phyloP scores from a whole-genome alignment of 2,797 vertebrate genomes.

The Sebastes nivosus region DNA sequence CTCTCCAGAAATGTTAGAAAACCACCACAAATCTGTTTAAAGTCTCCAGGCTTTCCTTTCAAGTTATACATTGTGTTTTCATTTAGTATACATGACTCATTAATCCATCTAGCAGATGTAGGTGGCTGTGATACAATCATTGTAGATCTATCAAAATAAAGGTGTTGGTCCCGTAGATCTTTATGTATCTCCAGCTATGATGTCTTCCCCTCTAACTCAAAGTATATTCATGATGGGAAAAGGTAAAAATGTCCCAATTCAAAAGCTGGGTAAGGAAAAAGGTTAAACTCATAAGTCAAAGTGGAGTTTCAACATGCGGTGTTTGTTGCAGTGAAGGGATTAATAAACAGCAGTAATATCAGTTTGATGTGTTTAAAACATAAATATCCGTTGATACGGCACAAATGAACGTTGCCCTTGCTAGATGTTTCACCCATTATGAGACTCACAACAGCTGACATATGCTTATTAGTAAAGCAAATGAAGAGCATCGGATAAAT shows the following conservation, averaged over 20 bases:
- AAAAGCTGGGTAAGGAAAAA: background rate
- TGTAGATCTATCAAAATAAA: background rate
- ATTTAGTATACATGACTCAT: background rate
- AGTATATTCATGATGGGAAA: background rate
- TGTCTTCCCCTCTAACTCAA: background rate
- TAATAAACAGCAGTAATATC: background rate
- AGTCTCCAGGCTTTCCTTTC: background rate
- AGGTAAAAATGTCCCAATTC: background rate
- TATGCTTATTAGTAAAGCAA: constrained; percentile 63
- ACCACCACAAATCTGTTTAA: background rate
- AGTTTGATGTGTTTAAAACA: background rate
- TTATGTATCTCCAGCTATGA: background rate
- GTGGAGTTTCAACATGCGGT: background rate
- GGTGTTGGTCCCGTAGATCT: background rate
- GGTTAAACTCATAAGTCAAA: background rate
- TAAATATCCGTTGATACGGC: background rate
- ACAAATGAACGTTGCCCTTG: constrained; percentile 32
- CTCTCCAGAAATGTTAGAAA: background rate
- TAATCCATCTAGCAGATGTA: background rate
- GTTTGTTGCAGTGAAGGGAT: background rate
- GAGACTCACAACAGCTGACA: constrained; percentile 52
- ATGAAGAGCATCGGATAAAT: constrained; percentile 59
- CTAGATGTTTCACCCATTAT: background rate
- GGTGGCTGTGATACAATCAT: background rate
- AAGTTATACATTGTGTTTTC: background rate